These are phyloP conservation scores for Xylota sylvarum DNA, from an alignment of 2,888 invertebrate species.

Conservation along the genomic window DNA sequence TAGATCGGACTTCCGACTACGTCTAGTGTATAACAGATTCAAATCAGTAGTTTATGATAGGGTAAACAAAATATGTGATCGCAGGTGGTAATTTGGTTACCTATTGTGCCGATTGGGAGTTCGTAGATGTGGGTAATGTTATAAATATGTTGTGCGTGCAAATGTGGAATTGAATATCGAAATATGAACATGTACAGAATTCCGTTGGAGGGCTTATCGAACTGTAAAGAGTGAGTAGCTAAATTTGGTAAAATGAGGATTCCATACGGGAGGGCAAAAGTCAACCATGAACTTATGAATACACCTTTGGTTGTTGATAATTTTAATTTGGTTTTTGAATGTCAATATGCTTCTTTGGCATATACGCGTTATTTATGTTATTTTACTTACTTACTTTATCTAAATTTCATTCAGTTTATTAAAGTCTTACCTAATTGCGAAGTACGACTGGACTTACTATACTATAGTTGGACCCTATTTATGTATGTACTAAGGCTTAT, in stretches of 20 bases:
- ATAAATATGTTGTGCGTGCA: not conserved
- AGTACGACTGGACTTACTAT: too few relatives aligned
- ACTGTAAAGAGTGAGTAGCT: not conserved
- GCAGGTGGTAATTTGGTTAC: not conserved
- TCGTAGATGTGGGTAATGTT: not conserved
- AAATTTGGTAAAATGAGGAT: not conserved
- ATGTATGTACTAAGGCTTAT: too few relatives aligned
- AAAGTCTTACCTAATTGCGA: too few relatives aligned
- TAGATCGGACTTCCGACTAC: not conserved
- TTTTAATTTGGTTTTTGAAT: too few relatives aligned
- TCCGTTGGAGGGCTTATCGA: not conserved
- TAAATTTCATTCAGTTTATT: too few relatives aligned
- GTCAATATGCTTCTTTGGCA: too few relatives aligned
- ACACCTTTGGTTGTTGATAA: too few relatives aligned
- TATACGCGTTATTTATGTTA: too few relatives aligned
- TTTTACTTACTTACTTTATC: too few relatives aligned
- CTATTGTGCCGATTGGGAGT: too few relatives aligned
- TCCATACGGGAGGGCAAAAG: not conserved
- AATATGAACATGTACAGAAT: not conserved
- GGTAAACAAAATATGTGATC: not conserved
- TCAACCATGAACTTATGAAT: too few relatives aligned
- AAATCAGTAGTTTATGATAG: slow-evolving; percentile 8
- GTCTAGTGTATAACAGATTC: not conserved
- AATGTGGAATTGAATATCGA: not conserved
- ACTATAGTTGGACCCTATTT: too few relatives aligned